Evolutionary conservation across 2,888 invertebrate species (phyloP).

Genomic region (Buathra laborator): DNA sequence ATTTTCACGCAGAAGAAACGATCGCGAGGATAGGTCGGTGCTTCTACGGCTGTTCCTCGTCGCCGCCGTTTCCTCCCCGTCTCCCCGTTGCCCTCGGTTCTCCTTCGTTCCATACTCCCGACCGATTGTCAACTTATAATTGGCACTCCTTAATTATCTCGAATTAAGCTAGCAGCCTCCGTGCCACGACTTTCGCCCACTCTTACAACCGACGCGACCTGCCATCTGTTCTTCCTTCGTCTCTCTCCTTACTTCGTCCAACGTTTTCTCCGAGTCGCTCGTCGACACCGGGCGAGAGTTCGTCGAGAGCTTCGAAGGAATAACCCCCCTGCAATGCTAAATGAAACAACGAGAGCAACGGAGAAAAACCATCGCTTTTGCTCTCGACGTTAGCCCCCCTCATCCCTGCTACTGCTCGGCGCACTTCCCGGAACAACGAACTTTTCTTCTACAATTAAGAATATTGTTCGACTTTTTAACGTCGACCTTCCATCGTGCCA

Average conservation of each 20-base stretch:
- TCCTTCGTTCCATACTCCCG: slow-evolving; percentile 55
- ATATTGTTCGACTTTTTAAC: slow-evolving; percentile 73
- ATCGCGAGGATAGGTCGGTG: slow-evolving; percentile 53
- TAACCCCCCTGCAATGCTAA: slow-evolving; percentile 10
- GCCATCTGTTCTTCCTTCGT: slow-evolving; percentile 69
- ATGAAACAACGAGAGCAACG: slow-evolving; percentile 44
- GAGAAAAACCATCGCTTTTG: slow-evolving; percentile 46
- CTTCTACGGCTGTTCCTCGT: slow-evolving; percentile 46
- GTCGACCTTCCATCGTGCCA: slow-evolving; percentile 22
- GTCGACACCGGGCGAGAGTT: slow-evolving; percentile 42
- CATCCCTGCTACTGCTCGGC: slow-evolving; percentile 38
- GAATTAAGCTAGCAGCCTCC: slow-evolving; percentile 73
- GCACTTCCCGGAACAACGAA: slow-evolving; percentile 66
- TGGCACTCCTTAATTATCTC: slow-evolving; percentile 77
- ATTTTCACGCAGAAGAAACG: slow-evolving; percentile 59
- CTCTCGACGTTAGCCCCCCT: slow-evolving; percentile 38
- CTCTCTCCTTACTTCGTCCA: slow-evolving; percentile 57
- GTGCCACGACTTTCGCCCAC: slow-evolving; percentile 32
- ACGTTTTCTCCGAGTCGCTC: slow-evolving; percentile 28
- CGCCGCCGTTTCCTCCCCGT: slow-evolving; percentile 44
- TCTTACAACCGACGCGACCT: slow-evolving; percentile 57
- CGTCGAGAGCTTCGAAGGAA: slow-evolving; percentile 42
- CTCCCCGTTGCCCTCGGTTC: slow-evolving; percentile 28
- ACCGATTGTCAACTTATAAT: slow-evolving; percentile 79
- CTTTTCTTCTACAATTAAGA: slow-evolving; percentile 73